Evolutionary conservation across 2,113 vertebrate genomes (phyloP), one percentile per base, ranked within the genome.

Genomic region (Callaeas wilsoni): DNA sequence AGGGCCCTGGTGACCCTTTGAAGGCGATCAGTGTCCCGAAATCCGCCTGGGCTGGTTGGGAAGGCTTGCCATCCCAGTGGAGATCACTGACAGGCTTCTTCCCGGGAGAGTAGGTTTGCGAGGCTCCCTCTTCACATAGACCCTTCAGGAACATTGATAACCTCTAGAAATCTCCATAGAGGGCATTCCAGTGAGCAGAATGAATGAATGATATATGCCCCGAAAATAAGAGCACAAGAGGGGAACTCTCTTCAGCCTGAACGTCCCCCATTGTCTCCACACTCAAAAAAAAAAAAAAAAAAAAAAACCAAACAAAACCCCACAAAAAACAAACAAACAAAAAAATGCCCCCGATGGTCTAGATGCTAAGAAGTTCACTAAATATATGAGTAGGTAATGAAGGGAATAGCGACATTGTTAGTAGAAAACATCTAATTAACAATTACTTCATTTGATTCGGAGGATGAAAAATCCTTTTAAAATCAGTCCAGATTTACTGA

Each of bases 401-500:
- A 68, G 71, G 88, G 80, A 96, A 96, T 77, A 97, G 85, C 19
- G 82, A 98, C 83, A 87, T 13, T 95, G 92, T 97, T 95, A 97
- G 96, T 83, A 97, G 94, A 97, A 96, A 97, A 77, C 90, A 87
- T 96, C 93, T 98, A 98, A 98, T 98, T 98, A 97, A 96, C 94
- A 97, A 76, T 97, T 86, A 97, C 95, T 98, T 98, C 53, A 97
- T 97, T 97, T 98, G 96, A 98, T 95, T 97, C 44, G 59, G 96
- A 97, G 77, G 93, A 95, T 95, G 96, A 97, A 97, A 97, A 98
- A 97, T 42, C 26, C 81, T 93, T 97, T 97, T 97, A 9, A 98
- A 98, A 97, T 91, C 97, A 97, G 95, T 95, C 94, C 97, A 97
- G 96, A 97, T 98, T 97, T 96, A 96, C 94, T 94, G 95, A 97